Evolutionary conservation across 1,140 invertebrate species (phyloP).

Genomic region (Drosophila subobscura): DNA sequence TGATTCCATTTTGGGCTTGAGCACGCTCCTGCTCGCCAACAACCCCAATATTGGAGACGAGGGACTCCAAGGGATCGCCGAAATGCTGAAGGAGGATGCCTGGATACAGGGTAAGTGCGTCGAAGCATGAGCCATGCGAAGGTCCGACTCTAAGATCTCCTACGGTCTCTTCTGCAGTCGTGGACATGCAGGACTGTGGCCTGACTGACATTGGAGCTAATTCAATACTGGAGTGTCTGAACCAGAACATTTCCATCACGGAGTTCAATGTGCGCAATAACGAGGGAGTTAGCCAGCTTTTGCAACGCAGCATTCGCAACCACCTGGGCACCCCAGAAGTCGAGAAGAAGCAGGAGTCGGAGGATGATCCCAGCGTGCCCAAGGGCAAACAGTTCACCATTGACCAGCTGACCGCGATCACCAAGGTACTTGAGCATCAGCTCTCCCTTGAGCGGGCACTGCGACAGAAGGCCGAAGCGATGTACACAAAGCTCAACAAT

Average conservation of each 20-base stretch:
- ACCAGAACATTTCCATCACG: slow-evolving; percentile 86
- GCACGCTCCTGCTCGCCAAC: slow-evolving; percentile 87
- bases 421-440: slow-evolving; percentile 72
- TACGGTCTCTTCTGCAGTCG: slow-evolving; percentile 78
- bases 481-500: slow-evolving; percentile 70
- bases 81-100: slow-evolving; percentile 86
- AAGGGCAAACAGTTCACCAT: slow-evolving; percentile 64
- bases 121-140: background rate
- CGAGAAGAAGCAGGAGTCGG: slow-evolving; percentile 55
- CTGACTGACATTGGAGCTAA: slow-evolving; percentile 86
- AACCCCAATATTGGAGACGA: slow-evolving; percentile 88
- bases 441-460: slow-evolving; percentile 66
- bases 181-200: slow-evolving; percentile 90
- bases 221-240: slow-evolving; percentile 86
- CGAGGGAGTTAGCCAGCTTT: slow-evolving; percentile 84
- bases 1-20: slow-evolving; percentile 85
- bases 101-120: slow-evolving; percentile 85
- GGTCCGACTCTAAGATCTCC: background rate
- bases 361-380: slow-evolving; percentile 60
- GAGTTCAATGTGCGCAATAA: slow-evolving; percentile 88
- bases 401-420: slow-evolving; percentile 54
- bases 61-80: slow-evolving; percentile 85
- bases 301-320: slow-evolving; percentile 84
- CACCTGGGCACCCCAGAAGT: slow-evolving; percentile 83
- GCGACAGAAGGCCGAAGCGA: slow-evolving; percentile 73